phyloP scores from a whole-genome alignment of 1,140 invertebrate species.

The Drosophila serrata region DNA sequence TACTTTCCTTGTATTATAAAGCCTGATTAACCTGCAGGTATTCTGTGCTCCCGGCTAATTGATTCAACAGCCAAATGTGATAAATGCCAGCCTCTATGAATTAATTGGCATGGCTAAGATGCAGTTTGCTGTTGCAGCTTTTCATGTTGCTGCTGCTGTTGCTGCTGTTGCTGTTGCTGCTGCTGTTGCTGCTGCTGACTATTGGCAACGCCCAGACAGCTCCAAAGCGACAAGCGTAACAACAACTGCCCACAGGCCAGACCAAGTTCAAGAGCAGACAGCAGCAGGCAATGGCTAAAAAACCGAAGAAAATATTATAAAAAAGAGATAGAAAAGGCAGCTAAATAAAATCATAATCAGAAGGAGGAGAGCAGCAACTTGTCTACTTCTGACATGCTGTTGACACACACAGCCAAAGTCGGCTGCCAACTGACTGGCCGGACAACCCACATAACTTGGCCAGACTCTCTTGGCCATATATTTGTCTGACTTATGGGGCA shows the following conservation, averaged over 20 bases:
- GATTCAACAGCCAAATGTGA: constrained; percentile 84
- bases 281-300: constrained; percentile 5
- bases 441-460: constrained; percentile 72
- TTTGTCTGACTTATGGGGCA: constrained; percentile 25
- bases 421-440: constrained; percentile 68
- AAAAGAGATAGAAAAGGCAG: constrained; percentile 12
- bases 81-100: constrained; percentile 81
- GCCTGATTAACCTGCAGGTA: constrained; percentile 45
- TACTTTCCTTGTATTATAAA: constrained; percentile 32
- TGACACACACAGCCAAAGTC: constrained; percentile 71
- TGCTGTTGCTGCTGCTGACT: constrained; percentile 56
- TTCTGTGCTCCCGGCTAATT: constrained; percentile 69
- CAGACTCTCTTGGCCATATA: constrained; percentile 50
- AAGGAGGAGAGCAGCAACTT: constrained; percentile 40
- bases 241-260: constrained; percentile 77
- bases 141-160: constrained; percentile 29
- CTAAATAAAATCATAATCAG: constrained; percentile 49
- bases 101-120: constrained; percentile 72
- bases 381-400: constrained; percentile 77
- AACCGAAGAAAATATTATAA: constrained; percentile 1
- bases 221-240: constrained; percentile 74
- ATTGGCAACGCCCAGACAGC: constrained; percentile 71
- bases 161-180: constrained; percentile 45
- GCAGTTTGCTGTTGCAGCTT: constrained; percentile 52
- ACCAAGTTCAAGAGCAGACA: constrained; percentile 52